Percentiles rank a stretch among this genome's conserved stretches.
Conservation (phyloP, 2,113 vertebrate genomes). For the Rutilus rutilus region DNA sequence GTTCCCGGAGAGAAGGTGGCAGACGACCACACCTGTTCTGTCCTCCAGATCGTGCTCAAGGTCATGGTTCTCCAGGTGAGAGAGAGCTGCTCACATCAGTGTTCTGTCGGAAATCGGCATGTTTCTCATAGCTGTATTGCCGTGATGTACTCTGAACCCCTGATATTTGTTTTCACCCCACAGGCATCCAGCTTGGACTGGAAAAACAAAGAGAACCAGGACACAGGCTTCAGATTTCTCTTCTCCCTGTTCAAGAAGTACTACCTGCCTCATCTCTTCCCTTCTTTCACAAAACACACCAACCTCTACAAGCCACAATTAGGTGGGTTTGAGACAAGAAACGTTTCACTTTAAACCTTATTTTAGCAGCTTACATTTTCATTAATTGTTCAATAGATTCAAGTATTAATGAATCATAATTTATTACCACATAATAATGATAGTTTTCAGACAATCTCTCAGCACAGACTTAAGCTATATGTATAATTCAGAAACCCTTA, state of each 20-base stretch:
- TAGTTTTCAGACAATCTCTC: too few relatives aligned
- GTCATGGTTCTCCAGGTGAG: constrained; percentile 96
- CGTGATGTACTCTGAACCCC: constrained; percentile 53
- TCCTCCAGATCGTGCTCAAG: constrained; percentile 92
- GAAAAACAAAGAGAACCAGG: constrained; percentile 93
- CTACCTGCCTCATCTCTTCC: constrained; percentile 97
- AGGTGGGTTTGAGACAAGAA: constrained; percentile 77
- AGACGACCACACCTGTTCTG: constrained; percentile 93
- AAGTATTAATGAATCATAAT: too few relatives aligned
- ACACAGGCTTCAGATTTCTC: constrained; percentile 98
- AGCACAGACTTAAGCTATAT: too few relatives aligned
- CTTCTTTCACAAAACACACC: constrained; percentile 93
- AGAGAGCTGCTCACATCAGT: not conserved
- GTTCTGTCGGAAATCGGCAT: not conserved
- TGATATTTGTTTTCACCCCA: constrained; percentile 34
- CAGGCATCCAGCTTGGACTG: constrained; percentile 97
- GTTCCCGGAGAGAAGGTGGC: constrained; percentile 87
- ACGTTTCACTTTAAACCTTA: not conserved
- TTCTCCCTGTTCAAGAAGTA: constrained; percentile 97
- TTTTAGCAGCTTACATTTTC: not conserved
- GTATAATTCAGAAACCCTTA: too few relatives aligned
- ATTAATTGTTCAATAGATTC: not conserved
- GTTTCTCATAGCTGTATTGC: not conserved
- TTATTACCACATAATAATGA: too few relatives aligned
- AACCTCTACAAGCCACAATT: constrained; percentile 97